These are phyloP conservation scores for Archips xylosteana DNA, from an alignment of 2,888 invertebrate genomes.

Conservation along the genomic window DNA sequence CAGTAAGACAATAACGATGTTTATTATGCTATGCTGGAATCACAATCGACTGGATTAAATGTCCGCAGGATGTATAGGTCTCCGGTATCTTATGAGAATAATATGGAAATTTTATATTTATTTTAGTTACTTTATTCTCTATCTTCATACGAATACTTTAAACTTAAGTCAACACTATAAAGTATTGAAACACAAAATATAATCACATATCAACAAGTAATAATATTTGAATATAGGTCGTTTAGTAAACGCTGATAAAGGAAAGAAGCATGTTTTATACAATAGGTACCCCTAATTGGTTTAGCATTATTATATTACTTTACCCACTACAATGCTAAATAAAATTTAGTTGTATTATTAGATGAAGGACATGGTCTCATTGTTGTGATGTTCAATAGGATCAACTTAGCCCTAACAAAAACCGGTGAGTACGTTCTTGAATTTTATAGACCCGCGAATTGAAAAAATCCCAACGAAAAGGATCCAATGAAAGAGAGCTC, in stretches of 20 bases:
- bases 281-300: not conserved
- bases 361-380: not conserved
- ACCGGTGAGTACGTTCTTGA: constrained; percentile 13
- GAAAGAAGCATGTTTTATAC: not conserved
- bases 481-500: constrained; percentile 29
- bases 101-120: not conserved
- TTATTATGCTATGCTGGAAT: constrained; percentile 47
- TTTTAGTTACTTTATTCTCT: not conserved
- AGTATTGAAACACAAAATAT: not conserved
- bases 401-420: constrained; percentile 3
- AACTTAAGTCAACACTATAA: not conserved
- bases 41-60: constrained; percentile 53
- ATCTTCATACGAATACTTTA: not conserved
- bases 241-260: not conserved
- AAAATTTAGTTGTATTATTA: not conserved
- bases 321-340: not conserved
- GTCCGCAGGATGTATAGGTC: constrained; percentile 59
- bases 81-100: not conserved
- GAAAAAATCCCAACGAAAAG: constrained; percentile 15
- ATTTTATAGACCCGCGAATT: constrained; percentile 5
- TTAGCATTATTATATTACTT: not conserved
- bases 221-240: not conserved
- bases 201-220: not conserved
- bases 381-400: constrained; percentile 2
- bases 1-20: constrained; percentile 57